Evolutionary conservation across 2,888 invertebrate genomes (phyloP).

Genomic region (Mechanitis mazaeus): DNA sequence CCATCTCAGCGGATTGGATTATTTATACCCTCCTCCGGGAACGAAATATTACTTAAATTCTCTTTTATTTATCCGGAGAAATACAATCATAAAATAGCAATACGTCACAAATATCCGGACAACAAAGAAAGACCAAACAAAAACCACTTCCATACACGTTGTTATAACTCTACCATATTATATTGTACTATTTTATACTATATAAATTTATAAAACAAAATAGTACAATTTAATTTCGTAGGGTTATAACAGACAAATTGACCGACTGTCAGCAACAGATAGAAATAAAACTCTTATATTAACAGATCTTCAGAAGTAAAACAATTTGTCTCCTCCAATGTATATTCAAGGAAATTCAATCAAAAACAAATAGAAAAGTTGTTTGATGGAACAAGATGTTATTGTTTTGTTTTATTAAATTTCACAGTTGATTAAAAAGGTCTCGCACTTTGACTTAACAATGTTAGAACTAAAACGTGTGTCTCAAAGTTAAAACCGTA

Average conservation of each 20-base stretch:
- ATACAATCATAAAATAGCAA: neutral
- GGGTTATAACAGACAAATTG: conserved; percentile 36
- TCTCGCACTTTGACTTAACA: conserved; percentile 14
- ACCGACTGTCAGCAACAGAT: conserved; percentile 31
- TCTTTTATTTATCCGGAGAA: conserved; percentile 6
- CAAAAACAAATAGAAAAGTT: conserved; percentile 16
- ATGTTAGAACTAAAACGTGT: conserved; percentile 15
- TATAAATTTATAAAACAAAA: too few relatives aligned
- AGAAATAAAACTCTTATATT: conserved; percentile 38
- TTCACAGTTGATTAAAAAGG: neutral
- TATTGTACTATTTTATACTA: too few relatives aligned
- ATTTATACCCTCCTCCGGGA: conserved; percentile 12
- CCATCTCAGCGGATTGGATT: conserved; percentile 19
- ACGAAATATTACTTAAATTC: conserved; percentile 12
- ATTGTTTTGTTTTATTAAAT: conserved; percentile 3
- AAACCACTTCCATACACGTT: too few relatives aligned
- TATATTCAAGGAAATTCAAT: conserved; percentile 16
- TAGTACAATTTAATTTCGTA: too few relatives aligned
- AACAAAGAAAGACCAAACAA: neutral
- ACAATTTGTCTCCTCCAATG: conserved; percentile 21
- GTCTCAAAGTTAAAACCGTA: too few relatives aligned
- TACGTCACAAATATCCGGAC: neutral
- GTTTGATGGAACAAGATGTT: neutral
- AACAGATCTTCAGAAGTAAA: conserved; percentile 27
- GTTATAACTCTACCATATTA: too few relatives aligned